These are phyloP conservation scores for Sebastolobus alascanus DNA, from an alignment of 2,797 vertebrate genomes.

Conservation along the genomic window DNA sequence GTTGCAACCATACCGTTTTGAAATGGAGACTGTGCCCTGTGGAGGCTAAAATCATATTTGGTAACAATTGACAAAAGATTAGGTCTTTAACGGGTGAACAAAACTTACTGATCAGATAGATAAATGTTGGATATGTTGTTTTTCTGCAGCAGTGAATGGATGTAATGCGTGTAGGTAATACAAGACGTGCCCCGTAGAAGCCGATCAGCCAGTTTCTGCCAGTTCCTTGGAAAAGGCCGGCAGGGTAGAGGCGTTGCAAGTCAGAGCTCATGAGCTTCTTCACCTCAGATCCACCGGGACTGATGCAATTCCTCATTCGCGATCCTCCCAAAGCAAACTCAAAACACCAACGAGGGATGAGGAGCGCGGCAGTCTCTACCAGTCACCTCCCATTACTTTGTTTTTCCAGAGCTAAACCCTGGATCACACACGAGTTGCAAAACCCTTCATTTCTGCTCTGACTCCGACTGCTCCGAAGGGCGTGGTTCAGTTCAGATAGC, in stretches of 20 bases:
- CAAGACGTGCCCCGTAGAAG: background rate
- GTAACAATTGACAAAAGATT: background rate
- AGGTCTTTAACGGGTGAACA: background rate
- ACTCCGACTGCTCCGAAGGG: background rate
- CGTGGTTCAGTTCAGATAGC: background rate
- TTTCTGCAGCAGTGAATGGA: background rate
- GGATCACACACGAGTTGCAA: conserved; percentile 23
- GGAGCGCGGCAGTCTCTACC: background rate
- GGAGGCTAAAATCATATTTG: background rate
- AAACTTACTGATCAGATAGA: background rate
- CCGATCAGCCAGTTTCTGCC: conserved; percentile 1
- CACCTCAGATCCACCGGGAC: background rate
- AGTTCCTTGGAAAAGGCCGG: conserved; percentile 1
- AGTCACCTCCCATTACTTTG: conserved; percentile 40
- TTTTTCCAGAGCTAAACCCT: conserved; percentile 12
- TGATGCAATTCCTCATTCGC: conserved; percentile 6
- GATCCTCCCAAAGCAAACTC: conserved; percentile 6
- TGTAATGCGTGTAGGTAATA: background rate
- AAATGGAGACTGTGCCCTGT: background rate
- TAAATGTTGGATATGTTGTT: background rate
- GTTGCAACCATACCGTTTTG: conserved; percentile 30
- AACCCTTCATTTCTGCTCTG: conserved; percentile 9
- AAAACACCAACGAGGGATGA: conserved; percentile 3
- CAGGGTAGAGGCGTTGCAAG: background rate
- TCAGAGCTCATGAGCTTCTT: background rate